These are phyloP conservation scores for Amaurobius ferox DNA, from an alignment of 2,888 invertebrate genomes.

Conservation along the genomic window DNA sequence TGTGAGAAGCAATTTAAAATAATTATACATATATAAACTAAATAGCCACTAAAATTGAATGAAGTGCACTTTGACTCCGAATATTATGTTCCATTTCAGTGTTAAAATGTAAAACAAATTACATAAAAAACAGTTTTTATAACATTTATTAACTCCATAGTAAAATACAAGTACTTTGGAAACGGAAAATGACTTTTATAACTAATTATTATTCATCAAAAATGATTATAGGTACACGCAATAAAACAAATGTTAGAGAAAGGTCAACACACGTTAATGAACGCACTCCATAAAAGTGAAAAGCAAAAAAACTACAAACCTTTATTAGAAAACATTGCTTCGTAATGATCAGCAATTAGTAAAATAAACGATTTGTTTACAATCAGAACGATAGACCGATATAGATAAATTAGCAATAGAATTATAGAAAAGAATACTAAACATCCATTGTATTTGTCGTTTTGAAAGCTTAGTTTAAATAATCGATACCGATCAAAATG, in stretches of 20 bases:
- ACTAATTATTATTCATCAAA: no score
- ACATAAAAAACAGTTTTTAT: no score
- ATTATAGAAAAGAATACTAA: conserved; percentile 29
- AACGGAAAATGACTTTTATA: no score
- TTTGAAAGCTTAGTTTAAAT: conserved; percentile 71
- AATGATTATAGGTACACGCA: background rate
- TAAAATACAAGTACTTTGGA: no score
- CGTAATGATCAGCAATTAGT: background rate
- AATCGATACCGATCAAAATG: conserved; percentile 72
- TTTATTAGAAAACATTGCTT: conserved; percentile 69
- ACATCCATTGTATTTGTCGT: conserved; percentile 65
- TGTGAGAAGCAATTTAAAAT: no score
- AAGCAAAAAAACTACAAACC: conserved; percentile 37
- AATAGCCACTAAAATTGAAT: no score
- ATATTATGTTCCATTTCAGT: no score
- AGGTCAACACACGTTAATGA: conserved; percentile 19
- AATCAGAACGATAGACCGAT: background rate
- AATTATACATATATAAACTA: no score
- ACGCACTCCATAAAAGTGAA: background rate
- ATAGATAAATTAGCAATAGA: background rate
- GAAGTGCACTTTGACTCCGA: no score
- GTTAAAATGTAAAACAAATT: no score
- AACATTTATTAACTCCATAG: no score
- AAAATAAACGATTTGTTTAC: conserved; percentile 14
- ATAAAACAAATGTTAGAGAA: conserved; percentile 16